A percentile compares a stretch with the other conserved stretches of the same genome.
phyloP scores from a whole-genome alignment of 2,113 vertebrate genomes.

The Xyliphius kryptos region DNA sequence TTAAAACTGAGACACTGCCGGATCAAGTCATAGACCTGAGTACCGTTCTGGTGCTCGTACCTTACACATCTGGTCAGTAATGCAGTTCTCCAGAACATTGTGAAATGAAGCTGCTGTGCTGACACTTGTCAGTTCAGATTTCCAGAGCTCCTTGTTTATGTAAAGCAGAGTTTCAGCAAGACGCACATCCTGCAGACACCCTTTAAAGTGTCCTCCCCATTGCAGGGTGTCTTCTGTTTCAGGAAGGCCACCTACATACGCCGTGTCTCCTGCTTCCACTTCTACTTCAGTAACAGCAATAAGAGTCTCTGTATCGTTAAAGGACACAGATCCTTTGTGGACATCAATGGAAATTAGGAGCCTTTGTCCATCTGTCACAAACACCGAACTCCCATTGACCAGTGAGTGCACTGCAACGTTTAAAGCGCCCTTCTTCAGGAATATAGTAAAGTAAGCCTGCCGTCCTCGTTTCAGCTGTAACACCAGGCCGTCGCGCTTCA shows the following conservation, averaged over 20 bases:
- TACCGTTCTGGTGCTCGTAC: constrained; percentile 58
- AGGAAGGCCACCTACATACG: constrained; percentile 72
- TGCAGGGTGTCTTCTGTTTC: constrained; percentile 29
- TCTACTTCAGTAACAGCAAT: constrained; percentile 53
- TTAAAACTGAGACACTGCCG: too few species aligned
- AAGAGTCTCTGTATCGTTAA: constrained; percentile 50
- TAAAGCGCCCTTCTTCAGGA: constrained; percentile 67
- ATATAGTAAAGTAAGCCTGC: constrained; percentile 65
- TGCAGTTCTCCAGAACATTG: constrained; percentile 72
- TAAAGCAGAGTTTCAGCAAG: constrained; percentile 70
- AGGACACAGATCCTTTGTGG: constrained; percentile 53
- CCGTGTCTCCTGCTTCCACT: constrained; percentile 58
- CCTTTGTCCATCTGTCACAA: constrained; percentile 66
- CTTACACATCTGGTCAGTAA: constrained; percentile 80
- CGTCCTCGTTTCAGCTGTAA: constrained; percentile 66
- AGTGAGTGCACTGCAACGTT: constrained; percentile 48
- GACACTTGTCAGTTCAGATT: constrained; percentile 20
- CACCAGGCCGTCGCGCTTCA: constrained; percentile 69
- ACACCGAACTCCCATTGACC: constrained; percentile 50
- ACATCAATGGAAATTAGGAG: constrained; percentile 67
- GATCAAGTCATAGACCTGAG: too few species aligned
- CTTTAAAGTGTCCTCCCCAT: constrained; percentile 86
- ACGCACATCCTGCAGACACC: constrained; percentile 85
- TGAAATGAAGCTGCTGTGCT: constrained; percentile 28
- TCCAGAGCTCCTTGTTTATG: constrained; percentile 35